Evolutionary conservation across 2,888 invertebrate genomes (phyloP), one percentile per base, ranked within the genome.

Genomic region (Pristionchus japonicus): DNA sequence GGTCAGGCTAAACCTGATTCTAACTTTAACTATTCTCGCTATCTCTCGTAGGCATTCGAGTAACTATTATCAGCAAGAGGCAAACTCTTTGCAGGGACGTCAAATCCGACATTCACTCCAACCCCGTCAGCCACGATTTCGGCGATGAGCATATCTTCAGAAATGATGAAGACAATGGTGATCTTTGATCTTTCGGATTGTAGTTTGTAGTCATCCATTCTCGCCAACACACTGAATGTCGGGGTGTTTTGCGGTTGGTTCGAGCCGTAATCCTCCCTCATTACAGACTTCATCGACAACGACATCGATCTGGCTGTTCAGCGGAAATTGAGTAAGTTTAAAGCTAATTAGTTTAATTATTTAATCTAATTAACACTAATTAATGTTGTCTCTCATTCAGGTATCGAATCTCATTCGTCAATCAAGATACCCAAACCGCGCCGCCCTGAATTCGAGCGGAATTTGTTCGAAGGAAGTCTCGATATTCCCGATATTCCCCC

Each of bases 271-370:
- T 9, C 57, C 9, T n/a, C n/a, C 1, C 3, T 7, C n/a, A 57
- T 23, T 85, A 40, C 47, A 86, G 64, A 86, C n/a, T 86, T 67
- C 31, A 86, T 87, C 70, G 57, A 74, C 34, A 6, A n/a, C 23
- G 74, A 87, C 17, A 40, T 87, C n/a, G 49, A 87, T 27, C n/a
- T 87, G 20, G 37, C 74, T 23, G 27, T 43, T 13, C 77, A 70
- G 57, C 70, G 87, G 23, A 27, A 57, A 20, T 20, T 87, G 2
- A 87, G 87, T 87, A n/a, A 87, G 87, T 74, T 23, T 87, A 3
- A 6, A 17, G 13, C 3, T 15, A 7, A 17, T 9, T 27, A 27
- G 3, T 6, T 20, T 40, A 1, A 17, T 74, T 74, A 1, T 74
- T 40, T 6, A 37, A 27, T 70, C 23, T 70, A 11, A 34, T 70